Base-by-base conservation (phyloP, 2,888 invertebrate genomes). In the Papilio demoleus region DNA sequence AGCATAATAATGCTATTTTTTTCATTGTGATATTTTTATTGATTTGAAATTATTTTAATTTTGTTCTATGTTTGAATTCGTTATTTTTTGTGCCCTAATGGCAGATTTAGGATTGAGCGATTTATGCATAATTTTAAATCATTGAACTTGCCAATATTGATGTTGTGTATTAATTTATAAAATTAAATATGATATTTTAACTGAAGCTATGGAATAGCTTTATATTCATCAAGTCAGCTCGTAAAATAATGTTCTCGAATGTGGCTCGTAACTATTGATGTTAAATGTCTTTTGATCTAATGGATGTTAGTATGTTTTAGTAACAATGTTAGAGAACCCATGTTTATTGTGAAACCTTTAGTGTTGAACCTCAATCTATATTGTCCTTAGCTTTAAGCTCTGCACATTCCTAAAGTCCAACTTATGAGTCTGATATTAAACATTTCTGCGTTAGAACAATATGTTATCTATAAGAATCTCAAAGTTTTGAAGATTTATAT, bases 141-240 rank as follows among this genome's bases (percentile, higher is more conserved):
- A 62, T 72, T 70, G 68, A n/a, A 66, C 70, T 74, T 75, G 71
- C 71, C 71, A 67, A 38, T 70, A 65, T 70, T 67, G 24, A 47
- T 70, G 31, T 73, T 72, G 73, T 65, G 70, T 66, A 72, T 70
- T 72, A 70, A 73, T 66, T 72, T 38, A 40, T 68, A 38, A 31
- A 59, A 27, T 27, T 64, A 58, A 50, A 67, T 65, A 68, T 69
- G 71, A 65, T 72, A 63, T 70, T 56, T 62, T 58, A 70, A 53
- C 61, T 69, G 47, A 50, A 64, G 61, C 64, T 67, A 68, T 64
- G 56, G 53, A 64, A 66, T 70, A 53, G 56, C 64, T 61, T 36
- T 42, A 89, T 90, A 91, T 88, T 91, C 90, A 92, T 93, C 92
- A 93, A 81, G 93, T 93, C 93, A 90, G 93, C 93, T 93, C 92